Percentiles rank a stretch among this genome's conserved stretches.
Evolutionary conservation across 2,113 vertebrate genomes (phyloP).

Genomic region (Triplophysa rosa): DNA sequence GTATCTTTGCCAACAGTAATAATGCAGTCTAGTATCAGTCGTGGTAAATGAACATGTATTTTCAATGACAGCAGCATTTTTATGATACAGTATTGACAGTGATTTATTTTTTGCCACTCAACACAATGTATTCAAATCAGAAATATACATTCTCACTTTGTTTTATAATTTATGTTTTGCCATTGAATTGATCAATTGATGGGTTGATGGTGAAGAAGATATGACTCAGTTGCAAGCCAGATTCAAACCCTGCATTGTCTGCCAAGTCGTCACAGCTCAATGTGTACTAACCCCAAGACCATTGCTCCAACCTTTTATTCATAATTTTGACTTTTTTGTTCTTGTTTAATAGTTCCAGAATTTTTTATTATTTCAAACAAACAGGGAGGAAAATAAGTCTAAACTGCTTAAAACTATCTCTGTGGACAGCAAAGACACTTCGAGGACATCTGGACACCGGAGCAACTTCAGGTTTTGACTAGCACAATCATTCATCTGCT

Average conservation of each 20-base stretch:
- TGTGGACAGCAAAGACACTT: slow-evolving; percentile 25
- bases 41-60: neutral
- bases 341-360: neutral
- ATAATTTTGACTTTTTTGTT: neutral
- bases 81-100: neutral
- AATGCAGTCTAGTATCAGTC: slow-evolving; percentile 10
- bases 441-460: slow-evolving; percentile 60
- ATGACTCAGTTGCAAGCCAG: neutral
- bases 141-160: neutral
- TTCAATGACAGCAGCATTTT: neutral
- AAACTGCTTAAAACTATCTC: neutral
- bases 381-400: neutral
- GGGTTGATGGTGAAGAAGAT: too few species aligned
- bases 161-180: too few species aligned
- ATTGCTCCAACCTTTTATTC: neutral
- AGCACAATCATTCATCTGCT: slow-evolving; percentile 57
- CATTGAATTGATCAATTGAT: too few species aligned
- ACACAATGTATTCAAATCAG: neutral
- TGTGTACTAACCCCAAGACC: neutral
- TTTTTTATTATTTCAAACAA: neutral
- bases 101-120: neutral
- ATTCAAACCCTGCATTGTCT: neutral
- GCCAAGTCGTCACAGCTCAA: neutral
- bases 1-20: slow-evolving; percentile 39
- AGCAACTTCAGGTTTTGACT: neutral